Conservation (phyloP, 2,888 invertebrate species). For the Hedychridium roseum region DNA sequence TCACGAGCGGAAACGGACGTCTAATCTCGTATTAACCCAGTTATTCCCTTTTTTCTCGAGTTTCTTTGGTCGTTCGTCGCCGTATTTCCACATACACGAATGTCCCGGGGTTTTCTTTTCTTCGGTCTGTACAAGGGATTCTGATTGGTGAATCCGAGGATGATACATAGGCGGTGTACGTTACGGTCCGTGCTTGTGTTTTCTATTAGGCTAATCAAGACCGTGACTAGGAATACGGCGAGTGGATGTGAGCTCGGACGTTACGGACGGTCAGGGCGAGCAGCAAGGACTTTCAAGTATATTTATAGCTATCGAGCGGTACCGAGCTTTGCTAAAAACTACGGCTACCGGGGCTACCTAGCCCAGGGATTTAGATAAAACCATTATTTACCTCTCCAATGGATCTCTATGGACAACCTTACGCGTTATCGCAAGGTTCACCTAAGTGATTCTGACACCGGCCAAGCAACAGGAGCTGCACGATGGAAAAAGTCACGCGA, state of each 20-base stretch:
- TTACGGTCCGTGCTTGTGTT: conserved; percentile 49
- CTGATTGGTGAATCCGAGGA: conserved; percentile 28
- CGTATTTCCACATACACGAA: conserved; percentile 1
- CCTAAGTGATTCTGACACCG: too few relatives aligned
- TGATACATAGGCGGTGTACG: conserved; percentile 48
- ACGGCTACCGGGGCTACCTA: too few relatives aligned
- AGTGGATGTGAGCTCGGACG: conserved; percentile 35
- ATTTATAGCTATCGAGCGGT: too few relatives aligned
- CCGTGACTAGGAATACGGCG: conserved; percentile 54
- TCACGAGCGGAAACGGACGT: conserved; percentile 24
- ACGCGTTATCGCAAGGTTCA: too few relatives aligned
- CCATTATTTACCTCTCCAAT: too few relatives aligned
- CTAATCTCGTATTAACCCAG: conserved; percentile 43
- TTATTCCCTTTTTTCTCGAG: conserved; percentile 14
- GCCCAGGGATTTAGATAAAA: too few relatives aligned
- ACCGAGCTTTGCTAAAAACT: too few relatives aligned
- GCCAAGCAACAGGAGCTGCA: too few relatives aligned
- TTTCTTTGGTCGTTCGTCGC: not conserved
- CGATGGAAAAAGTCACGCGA: too few relatives aligned
- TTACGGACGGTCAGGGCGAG: too few relatives aligned
- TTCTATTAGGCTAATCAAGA: conserved; percentile 57
- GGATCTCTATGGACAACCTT: too few relatives aligned
- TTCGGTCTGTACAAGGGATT: conserved; percentile 15
- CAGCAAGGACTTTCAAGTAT: too few relatives aligned
- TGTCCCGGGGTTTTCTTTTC: not conserved